Base-by-base conservation (phyloP, 2,888 invertebrate species). In the Bedellia somnulentella region DNA sequence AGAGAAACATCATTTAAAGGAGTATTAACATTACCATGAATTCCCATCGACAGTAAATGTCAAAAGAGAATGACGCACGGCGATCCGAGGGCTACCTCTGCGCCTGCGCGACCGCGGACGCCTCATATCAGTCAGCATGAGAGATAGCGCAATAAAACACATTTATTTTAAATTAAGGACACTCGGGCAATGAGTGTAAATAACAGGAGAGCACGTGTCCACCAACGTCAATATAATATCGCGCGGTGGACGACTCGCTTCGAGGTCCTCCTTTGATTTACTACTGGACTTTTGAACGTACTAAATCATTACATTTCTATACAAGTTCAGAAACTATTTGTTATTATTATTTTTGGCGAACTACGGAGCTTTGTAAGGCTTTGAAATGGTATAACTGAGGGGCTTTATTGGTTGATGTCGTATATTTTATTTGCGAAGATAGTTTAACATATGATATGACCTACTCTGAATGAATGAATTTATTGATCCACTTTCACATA, bases 321-420 rank as follows among this genome's bases (percentile, higher is more conserved):
- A 53, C 60, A 66, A 64, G 56, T 68, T 60, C 60, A 67, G 64
- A 71, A 71, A 75, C 68, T 71, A 75, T 71, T 73, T 70, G 62
- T 61, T 68, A 66, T 70, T 66, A 60, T 64, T 70, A 68, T 61
- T n/a, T n/a, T n/a, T 63, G 58, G 62, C 57, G 52, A 61, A 57
- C 58, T 66, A 60, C 57, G 57, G 54, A 42, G 53, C 44, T 58
- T 64, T 67, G 59, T 68, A 57, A 45, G 57, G 49, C 43, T 49
- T 48, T 45, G 43, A 38, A 42, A 45, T 43, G 43, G 46, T 43
- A 42, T n/a, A n/a, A n/a, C n/a, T n/a, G n/a, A n/a, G n/a, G n/a
- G n/a, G n/a, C n/a, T n/a, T n/a, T n/a, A n/a, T n/a, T n/a, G n/a
- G n/a, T n/a, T n/a, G n/a, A n/a, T n/a, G n/a, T n/a, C n/a, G n/a